These are phyloP conservation scores for Drymodes brunneopygia DNA, from an alignment of 2,113 vertebrate species.

Conservation along the genomic window DNA sequence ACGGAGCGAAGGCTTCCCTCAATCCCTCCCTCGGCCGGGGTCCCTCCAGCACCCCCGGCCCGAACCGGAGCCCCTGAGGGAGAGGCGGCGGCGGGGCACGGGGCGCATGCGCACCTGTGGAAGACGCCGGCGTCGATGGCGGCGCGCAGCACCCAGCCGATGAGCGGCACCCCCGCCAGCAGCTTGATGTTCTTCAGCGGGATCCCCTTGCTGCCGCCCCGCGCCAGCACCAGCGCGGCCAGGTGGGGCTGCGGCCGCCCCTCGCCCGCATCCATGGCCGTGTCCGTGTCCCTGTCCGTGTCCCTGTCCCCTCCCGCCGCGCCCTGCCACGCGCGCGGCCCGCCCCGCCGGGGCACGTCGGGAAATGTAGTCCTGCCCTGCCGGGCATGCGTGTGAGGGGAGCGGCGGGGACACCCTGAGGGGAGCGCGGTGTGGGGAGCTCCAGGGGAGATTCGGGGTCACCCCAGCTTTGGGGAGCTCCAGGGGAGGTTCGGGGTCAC, in stretches of 20 bases:
- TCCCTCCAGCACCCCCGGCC: accelerated
- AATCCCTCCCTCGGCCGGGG: neutral
- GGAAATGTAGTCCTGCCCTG: neutral
- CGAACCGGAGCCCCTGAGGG: accelerated
- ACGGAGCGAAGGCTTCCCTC: neutral
- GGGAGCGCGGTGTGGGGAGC: neutral
- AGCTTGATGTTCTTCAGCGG: conserved; percentile 87
- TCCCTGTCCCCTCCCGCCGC: neutral
- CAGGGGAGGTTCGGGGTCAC: too few relatives aligned
- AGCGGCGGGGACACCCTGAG: accelerated
- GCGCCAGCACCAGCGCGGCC: conserved; percentile 80
- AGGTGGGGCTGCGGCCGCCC: conserved; percentile 47
- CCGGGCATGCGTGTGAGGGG: neutral
- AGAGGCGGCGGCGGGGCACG: accelerated
- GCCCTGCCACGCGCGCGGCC: neutral
- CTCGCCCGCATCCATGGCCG: conserved; percentile 50
- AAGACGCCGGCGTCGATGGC: conserved; percentile 77
- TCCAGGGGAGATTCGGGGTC: accelerated
- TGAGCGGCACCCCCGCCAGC: conserved; percentile 82
- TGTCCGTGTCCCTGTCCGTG: too few relatives aligned
- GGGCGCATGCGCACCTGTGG: conserved; percentile 75
- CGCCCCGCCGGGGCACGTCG: neutral
- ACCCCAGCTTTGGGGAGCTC: too few relatives aligned
- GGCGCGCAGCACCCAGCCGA: conserved; percentile 85
- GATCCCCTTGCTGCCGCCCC: conserved; percentile 87